Percentiles rank a stretch among this genome's conserved stretches.
These are phyloP conservation scores for Nasonia vitripennis DNA, from an alignment of 1,140 invertebrate genomes.

Conservation along the genomic window DNA sequence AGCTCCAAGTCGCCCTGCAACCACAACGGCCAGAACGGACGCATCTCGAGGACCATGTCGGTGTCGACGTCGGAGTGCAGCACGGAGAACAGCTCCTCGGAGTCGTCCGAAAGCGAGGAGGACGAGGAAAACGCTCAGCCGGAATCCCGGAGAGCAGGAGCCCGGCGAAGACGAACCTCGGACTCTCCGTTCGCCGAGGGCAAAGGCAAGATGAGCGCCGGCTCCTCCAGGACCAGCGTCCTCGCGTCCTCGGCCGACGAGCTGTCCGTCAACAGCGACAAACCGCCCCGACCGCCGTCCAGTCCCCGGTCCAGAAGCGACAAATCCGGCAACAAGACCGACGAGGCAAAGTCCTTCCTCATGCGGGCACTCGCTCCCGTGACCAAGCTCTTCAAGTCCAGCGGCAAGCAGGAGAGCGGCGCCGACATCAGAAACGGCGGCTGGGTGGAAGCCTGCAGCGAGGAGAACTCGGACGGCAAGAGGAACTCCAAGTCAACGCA, in stretches of 20 bases:
- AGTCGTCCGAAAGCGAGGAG: conserved; percentile 55
- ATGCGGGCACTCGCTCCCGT: conserved; percentile 82
- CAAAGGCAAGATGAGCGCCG: conserved; percentile 63
- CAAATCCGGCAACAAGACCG: conserved; percentile 75
- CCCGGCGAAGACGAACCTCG: conserved; percentile 54
- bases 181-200: conserved; percentile 60
- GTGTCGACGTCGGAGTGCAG: conserved; percentile 62
- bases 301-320: conserved; percentile 72
- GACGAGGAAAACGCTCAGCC: conserved; percentile 14
- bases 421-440: conserved; percentile 67
- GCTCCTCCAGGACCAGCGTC: conserved; percentile 73
- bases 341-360: conserved; percentile 83
- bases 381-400: conserved; percentile 80
- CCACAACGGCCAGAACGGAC: conserved; percentile 7
- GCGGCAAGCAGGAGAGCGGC: conserved; percentile 70
- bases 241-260: conserved; percentile 78
- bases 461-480: conserved; percentile 64
- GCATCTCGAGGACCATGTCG: not conserved
- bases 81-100: conserved; percentile 63
- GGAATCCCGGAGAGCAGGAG: not conserved
- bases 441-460: conserved; percentile 64
- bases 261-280: conserved; percentile 75
- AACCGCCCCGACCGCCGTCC: conserved; percentile 75
- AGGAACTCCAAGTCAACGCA: conserved; percentile 60
- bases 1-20: conserved; percentile 57